Evolutionary conservation across 2,888 invertebrate genomes (phyloP).

Genomic region (Myopa tessellatipennis): DNA sequence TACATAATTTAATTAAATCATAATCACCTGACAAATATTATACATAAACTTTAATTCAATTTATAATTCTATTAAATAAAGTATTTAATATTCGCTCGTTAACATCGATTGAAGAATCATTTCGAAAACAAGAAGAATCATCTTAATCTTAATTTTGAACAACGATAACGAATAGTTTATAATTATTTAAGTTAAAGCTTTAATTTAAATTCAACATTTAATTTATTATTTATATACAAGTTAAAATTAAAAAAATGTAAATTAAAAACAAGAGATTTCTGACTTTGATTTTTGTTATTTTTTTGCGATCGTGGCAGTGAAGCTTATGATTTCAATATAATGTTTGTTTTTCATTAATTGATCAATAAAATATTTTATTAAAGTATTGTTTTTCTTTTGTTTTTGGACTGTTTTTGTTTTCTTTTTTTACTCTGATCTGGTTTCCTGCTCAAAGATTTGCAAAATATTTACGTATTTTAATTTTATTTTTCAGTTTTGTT

Average conservation of each 20-base stretch:
- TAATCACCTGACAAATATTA: too few relatives aligned
- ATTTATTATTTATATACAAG: not conserved
- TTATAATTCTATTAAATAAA: too few relatives aligned
- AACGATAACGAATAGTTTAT: too few relatives aligned
- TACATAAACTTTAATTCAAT: too few relatives aligned
- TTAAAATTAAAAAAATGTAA: not conserved
- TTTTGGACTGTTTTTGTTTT: not conserved
- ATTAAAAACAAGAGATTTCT: not conserved
- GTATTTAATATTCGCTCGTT: too few relatives aligned
- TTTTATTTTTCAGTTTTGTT: not conserved
- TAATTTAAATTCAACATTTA: too few relatives aligned
- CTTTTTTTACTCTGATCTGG: too few relatives aligned
- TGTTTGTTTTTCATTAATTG: constrained; percentile 8
- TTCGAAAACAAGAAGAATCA: too few relatives aligned
- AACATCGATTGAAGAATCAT: too few relatives aligned
- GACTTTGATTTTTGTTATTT: not conserved
- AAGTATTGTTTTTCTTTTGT: not conserved
- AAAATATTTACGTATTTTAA: constrained; percentile 37
- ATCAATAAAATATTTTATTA: not conserved
- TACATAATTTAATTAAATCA: not conserved
- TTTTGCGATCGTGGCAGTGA: constrained; percentile 41
- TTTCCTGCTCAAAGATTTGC: not conserved
- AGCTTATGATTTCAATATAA: constrained; percentile 24
- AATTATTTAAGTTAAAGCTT: too few relatives aligned
- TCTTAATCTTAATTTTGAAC: too few relatives aligned